Evolutionary conservation across 2,797 vertebrate species (phyloP).

Genomic region (Artibeus lituratus): DNA sequence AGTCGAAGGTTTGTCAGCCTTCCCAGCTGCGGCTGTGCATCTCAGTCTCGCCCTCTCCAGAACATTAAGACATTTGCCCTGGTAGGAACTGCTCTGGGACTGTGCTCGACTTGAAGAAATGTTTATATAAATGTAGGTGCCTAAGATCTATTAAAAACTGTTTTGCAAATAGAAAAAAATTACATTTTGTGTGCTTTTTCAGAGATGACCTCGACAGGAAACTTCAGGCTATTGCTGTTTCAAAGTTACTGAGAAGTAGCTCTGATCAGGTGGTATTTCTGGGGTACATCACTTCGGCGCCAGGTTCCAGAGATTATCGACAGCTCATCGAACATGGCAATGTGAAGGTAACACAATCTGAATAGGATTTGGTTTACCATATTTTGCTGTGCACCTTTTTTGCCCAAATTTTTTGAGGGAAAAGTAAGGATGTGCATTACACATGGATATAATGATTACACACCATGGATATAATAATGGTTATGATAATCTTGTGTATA

Average conservation of each 20-base stretch:
- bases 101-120: background rate
- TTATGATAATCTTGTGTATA: too few relatives aligned
- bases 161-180: background rate
- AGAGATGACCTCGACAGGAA: constrained; percentile 84
- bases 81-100: background rate
- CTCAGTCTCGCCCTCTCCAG: background rate
- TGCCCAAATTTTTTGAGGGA: too few relatives aligned
- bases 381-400: too few relatives aligned
- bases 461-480: too few relatives aligned
- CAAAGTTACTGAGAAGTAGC: constrained; percentile 79
- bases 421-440: too few relatives aligned
- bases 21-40: background rate
- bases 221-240: constrained; percentile 82
- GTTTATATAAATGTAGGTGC: background rate
- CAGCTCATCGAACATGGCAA: constrained; percentile 81
- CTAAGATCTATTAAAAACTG: background rate
- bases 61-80: background rate
- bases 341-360: constrained; percentile 74
- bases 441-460: too few relatives aligned
- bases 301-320: constrained; percentile 83
- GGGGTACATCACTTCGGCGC: constrained; percentile 83
- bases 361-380: background rate
- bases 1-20: background rate
- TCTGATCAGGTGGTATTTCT: constrained; percentile 81
- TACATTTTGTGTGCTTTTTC: constrained; percentile 39